phyloP scores from a whole-genome alignment of 64 coral and sea anemone species.

The Platygyra sinensis region DNA sequence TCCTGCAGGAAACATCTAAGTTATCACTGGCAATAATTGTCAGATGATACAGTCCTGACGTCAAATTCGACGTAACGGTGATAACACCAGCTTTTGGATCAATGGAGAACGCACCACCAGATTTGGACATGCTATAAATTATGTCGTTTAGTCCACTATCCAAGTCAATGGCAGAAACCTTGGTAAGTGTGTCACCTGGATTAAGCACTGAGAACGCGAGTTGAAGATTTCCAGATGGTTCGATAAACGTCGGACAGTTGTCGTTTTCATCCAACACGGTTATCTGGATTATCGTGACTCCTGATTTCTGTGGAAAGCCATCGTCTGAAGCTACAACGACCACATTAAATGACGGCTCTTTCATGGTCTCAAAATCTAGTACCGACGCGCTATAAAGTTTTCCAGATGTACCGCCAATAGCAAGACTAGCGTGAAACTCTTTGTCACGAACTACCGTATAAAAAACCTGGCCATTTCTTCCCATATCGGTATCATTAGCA shows the following conservation, averaged over 20 bases:
- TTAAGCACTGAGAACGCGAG: neutral
- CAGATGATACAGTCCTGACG: neutral
- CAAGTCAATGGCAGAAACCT: constrained; percentile 29
- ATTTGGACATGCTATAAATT: constrained; percentile 6
- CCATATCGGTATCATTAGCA: constrained; percentile 41
- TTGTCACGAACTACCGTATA: constrained; percentile 20
- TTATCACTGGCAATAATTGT: constrained; percentile 18
- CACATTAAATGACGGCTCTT: constrained; percentile 3
- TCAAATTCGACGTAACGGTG: neutral
- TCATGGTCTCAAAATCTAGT: constrained; percentile 23
- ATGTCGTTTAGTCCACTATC: constrained; percentile 34
- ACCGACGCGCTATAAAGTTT: neutral
- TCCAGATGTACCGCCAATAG: constrained; percentile 12
- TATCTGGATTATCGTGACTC: neutral
- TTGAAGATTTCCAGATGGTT: neutral
- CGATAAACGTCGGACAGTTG: constrained; percentile 44
- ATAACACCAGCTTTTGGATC: constrained; percentile 14
- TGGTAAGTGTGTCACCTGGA: neutral
- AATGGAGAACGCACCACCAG: neutral
- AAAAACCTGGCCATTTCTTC: constrained; percentile 40
- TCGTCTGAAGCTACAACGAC: constrained; percentile 26
- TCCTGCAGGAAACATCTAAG: neutral
- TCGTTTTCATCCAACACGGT: constrained; percentile 28
- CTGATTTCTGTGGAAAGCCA: constrained; percentile 19
- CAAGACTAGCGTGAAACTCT: neutral